Conservation (phyloP, 2,797 vertebrate species). For the Heteromormyrus szaboi region DNA sequence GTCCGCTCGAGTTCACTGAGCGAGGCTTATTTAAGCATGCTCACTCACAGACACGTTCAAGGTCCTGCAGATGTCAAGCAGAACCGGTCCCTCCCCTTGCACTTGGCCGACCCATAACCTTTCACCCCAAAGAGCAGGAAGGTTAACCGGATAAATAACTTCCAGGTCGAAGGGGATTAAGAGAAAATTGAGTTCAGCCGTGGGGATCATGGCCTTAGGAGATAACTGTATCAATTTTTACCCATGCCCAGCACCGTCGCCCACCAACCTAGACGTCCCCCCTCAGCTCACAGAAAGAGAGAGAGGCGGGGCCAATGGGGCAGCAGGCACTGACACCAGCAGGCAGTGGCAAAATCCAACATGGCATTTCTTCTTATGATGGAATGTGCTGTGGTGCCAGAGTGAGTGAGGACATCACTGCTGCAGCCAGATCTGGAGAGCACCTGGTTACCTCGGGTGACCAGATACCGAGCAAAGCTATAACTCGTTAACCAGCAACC, state of each 20-base stretch:
- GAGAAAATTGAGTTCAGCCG: constrained; percentile 25
- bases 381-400: neutral
- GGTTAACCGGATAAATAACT: constrained; percentile 55
- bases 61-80: neutral
- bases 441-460: neutral
- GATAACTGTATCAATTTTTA: constrained; percentile 25
- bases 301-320: neutral
- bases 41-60: neutral
- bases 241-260: neutral
- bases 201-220: constrained; percentile 11
- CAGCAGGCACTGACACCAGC: constrained; percentile 4
- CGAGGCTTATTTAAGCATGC: neutral
- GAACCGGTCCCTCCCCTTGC: neutral
- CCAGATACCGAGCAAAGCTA: neutral
- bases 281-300: neutral
- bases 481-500: neutral
- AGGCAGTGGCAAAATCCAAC: neutral
- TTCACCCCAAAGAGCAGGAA: constrained; percentile 31
- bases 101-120: constrained; percentile 4
- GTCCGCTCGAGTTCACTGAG: neutral
- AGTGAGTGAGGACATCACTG: neutral
- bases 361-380: neutral
- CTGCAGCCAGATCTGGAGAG: neutral
- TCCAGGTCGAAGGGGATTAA: constrained; percentile 41
- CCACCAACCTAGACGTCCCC: neutral